Evolutionary conservation across 2,797 vertebrate genomes (phyloP).

Genomic region (Menidia menidia): DNA sequence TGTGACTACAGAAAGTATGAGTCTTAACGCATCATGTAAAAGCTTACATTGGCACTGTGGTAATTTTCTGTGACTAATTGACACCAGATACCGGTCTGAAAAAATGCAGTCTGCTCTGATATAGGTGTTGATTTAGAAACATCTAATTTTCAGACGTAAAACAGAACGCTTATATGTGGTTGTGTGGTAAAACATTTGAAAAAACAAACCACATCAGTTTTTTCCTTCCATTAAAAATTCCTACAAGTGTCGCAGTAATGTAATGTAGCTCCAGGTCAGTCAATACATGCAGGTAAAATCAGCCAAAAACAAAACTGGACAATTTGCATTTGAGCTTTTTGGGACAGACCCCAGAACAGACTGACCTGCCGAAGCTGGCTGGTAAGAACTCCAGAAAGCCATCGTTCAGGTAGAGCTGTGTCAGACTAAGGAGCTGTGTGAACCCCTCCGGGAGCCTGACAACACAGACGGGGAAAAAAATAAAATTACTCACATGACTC

Average conservation of each 20-base stretch:
- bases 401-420: slow-evolving; percentile 97
- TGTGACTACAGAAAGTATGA: background rate
- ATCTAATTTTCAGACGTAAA: background rate
- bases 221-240: too few relatives aligned
- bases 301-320: background rate
- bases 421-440: slow-evolving; percentile 95
- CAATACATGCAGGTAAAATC: too few relatives aligned
- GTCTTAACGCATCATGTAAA: background rate
- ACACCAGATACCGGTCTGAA: background rate
- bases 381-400: slow-evolving; percentile 98
- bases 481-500: slow-evolving; percentile 9
- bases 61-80: background rate
- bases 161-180: too few relatives aligned
- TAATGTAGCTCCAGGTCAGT: too few relatives aligned
- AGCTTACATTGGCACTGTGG: background rate
- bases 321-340: background rate
- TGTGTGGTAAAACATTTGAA: too few relatives aligned
- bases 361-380: slow-evolving; percentile 96
- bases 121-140: background rate
- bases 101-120: background rate
- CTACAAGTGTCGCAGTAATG: too few relatives aligned
- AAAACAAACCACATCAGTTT: too few relatives aligned
- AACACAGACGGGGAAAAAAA: slow-evolving; percentile 31
- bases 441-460: slow-evolving; percentile 96
- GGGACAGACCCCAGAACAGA: slow-evolving; percentile 3